A percentile compares a stretch with the other conserved stretches of the same genome.
Conservation (phyloP, 1,140 invertebrate genomes). For the Aleiodes sp. region DNA sequence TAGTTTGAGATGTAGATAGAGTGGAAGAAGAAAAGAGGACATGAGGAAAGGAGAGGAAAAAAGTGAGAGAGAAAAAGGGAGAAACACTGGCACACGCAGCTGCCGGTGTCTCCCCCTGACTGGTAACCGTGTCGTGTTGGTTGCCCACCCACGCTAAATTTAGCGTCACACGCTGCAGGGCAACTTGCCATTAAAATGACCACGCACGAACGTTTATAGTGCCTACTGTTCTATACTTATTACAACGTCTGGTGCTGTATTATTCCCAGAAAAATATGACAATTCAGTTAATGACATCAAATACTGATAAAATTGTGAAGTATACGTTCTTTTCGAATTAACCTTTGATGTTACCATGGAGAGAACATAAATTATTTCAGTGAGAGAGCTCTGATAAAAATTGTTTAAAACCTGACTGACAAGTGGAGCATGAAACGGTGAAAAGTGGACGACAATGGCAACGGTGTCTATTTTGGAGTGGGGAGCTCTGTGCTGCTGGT, state of each 20-base stretch:
- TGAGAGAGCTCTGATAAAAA: no score
- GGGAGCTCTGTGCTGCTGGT: no score
- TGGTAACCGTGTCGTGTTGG: slow-evolving; percentile 46
- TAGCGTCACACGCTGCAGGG: slow-evolving; percentile 48
- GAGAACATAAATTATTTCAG: no score
- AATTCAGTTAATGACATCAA: no score
- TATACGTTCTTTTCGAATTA: no score
- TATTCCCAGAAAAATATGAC: no score
- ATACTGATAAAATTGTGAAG: no score
- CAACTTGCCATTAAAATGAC: slow-evolving; percentile 49
- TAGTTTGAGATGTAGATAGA: slow-evolving; percentile 24
- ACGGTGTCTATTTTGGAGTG: slow-evolving; percentile 31
- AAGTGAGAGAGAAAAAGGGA: not conserved
- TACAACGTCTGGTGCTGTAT: not conserved
- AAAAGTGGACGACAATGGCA: slow-evolving; percentile 47
- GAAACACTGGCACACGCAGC: not conserved
- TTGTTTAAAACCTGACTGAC: slow-evolving; percentile 31
- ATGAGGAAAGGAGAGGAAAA: slow-evolving; percentile 9
- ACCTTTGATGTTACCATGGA: no score
- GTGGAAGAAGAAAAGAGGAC: slow-evolving; percentile 24
- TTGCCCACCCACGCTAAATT: slow-evolving; percentile 61
- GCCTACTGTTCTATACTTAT: not conserved
- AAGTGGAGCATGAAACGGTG: slow-evolving; percentile 58
- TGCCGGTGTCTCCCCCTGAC: slow-evolving; percentile 32
- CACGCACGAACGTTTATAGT: slow-evolving; percentile 33